Conservation (phyloP, 1,140 invertebrate species). For the Drosophila lini region DNA sequence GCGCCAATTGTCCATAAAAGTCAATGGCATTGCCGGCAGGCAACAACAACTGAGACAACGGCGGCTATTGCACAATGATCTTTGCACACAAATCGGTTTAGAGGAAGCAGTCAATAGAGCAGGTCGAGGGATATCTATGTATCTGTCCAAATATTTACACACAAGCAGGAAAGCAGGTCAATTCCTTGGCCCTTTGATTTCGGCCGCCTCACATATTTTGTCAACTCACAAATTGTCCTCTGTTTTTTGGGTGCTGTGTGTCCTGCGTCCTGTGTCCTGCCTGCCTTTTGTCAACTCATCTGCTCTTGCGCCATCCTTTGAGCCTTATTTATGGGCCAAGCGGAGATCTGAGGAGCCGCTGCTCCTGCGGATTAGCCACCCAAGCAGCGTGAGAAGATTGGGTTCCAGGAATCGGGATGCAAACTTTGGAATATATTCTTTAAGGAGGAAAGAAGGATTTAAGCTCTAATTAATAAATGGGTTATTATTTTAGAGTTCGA, state of each 20-base stretch:
- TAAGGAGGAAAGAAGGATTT: too few relatives aligned
- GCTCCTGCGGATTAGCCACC: slow-evolving; percentile 49
- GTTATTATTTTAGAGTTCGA: too few relatives aligned
- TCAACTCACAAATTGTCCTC: slow-evolving; percentile 82
- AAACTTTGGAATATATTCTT: too few relatives aligned
- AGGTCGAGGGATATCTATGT: slow-evolving; percentile 20
- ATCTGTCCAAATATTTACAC: slow-evolving; percentile 73
- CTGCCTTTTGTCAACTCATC: slow-evolving; percentile 52
- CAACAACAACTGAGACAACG: neutral
- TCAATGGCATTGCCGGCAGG: slow-evolving; percentile 27
- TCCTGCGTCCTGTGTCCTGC: slow-evolving; percentile 26
- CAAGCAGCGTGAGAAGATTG: slow-evolving; percentile 73
- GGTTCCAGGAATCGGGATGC: slow-evolving; percentile 49
- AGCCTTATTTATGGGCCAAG: slow-evolving; percentile 66
- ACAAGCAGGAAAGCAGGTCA: slow-evolving; percentile 52
- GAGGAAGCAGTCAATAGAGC: slow-evolving; percentile 26
- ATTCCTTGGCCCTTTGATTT: slow-evolving; percentile 32
- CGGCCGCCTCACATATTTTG: slow-evolving; percentile 66
- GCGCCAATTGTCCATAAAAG: slow-evolving; percentile 69
- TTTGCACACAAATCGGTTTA: slow-evolving; percentile 58
- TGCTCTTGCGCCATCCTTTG: slow-evolving; percentile 41
- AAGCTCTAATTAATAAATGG: neutral
- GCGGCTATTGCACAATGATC: slow-evolving; percentile 47
- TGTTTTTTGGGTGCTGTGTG: slow-evolving; percentile 1
- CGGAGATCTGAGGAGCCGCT: slow-evolving; percentile 43